Evolutionary conservation across 1,140 invertebrate species (phyloP), one percentile per base, ranked within the genome.

Genomic region (Euura lappo): DNA sequence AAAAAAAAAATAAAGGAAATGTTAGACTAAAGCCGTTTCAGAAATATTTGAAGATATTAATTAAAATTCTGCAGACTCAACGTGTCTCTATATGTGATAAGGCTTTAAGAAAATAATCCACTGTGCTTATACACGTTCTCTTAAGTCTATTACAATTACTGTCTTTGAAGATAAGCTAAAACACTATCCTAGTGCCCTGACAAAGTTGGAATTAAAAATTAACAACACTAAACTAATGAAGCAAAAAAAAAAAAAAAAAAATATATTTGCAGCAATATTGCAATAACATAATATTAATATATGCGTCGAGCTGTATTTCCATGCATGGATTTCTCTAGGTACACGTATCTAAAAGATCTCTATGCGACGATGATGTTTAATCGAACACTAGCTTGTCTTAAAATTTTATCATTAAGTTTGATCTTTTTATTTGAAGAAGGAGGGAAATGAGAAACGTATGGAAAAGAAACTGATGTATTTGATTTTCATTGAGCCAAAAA

Each of bases 121-220:
- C 72, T 72, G 79, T 81, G 80, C 80, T 82, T 80, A 72, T 45
- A 74, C 75, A 72, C 72, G 75, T 71, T 76, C 74, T 70, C 28
- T 7, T 47, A 76, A 76, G 66, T 75, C 72, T 79, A 79, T 78
- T 76, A 78, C 74, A 65, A 71, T 80, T 73, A 28, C 28, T 28
- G 28, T 28, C 28, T 28, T 28, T 28, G 28, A 28, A 28, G 28
- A 28, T 76, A 80, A 72, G 74, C 76, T 76, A 74, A 75, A 76
- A 68, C 77, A 68, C 78, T 71, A 78, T 73, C 78, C 71, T 78
- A 81, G 78, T 71, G 74, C 77, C 68, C 72, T 64, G 43, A 72
- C 69, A 69, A 8, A 60, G 51, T 60, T n/a, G 51, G 13, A 60
- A n/a, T 60, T 60, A 6, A 60, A 60, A 60, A 60, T 11, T 11